Evolutionary conservation across 2,113 vertebrate genomes (phyloP).

Genomic region (Otis tarda): DNA sequence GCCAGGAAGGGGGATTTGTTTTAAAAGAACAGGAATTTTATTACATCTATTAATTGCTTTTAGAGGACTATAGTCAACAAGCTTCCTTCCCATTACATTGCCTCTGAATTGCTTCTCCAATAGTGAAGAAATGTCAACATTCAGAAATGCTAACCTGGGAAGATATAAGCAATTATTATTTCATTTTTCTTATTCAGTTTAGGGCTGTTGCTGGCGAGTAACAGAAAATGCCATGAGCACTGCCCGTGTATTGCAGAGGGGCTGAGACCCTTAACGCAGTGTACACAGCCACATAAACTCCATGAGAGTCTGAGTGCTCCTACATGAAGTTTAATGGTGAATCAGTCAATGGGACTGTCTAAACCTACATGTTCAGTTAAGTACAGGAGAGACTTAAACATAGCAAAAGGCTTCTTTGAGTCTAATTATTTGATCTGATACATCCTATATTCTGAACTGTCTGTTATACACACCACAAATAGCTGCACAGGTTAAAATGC

Average conservation of each 20-base stretch:
- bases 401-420: not conserved
- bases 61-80: not conserved
- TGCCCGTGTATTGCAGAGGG: not conserved
- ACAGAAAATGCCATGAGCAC: not conserved
- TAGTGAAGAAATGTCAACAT: not conserved
- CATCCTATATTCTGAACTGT: not conserved
- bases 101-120: not conserved
- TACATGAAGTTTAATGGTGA: not conserved
- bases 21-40: not conserved
- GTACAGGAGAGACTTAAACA: not conserved
- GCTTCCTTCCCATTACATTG: not conserved
- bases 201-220: not conserved
- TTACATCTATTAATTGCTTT: not conserved
- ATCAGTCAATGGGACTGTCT: not conserved
- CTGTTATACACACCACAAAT: not conserved
- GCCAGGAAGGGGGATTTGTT: not conserved
- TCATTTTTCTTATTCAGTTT: not conserved
- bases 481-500: not conserved
- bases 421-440: not conserved
- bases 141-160: not conserved
- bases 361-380: not conserved
- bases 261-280: not conserved
- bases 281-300: not conserved
- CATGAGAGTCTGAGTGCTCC: not conserved
- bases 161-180: not conserved